Base-by-base conservation (phyloP, 37 sponge, comb jelly and placozoan genomes). In the Chondrosia reniformis region DNA sequence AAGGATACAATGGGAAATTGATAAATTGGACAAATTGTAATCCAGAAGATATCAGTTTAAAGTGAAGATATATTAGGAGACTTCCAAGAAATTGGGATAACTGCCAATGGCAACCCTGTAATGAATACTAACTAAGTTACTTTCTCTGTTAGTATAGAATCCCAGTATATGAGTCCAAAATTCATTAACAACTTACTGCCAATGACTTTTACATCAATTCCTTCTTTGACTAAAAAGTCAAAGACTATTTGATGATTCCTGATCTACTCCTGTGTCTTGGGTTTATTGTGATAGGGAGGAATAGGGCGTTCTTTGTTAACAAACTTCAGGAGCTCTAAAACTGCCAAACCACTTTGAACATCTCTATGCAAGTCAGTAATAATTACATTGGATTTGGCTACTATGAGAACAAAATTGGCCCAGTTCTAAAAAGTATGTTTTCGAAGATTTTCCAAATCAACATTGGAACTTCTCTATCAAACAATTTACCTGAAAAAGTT, bases 401-500 rank as follows among this genome's bases (percentile, higher is more conserved):
- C 83, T 5, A 82, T 79, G 56, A 98, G 78, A 37, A 79, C 57
- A 76, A 79, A 85, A 87, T 98, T 98, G 33, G 88, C 80, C 94
- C 96, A 98, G 64, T 90, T 90, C 64, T 89, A 90, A 75, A 98
- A 93, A 44, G 93, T 93, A 19, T 55, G 79, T 61, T 95, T 80
- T 67, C 95, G 96, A 4, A 92, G 76, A 0, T 84, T 39, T 54
- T 88, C 83, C 94, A 96, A 92, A 28, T 80, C 94, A 33, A 83
- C 81, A n/a, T n/a, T n/a, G n/a, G n/a, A n/a, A n/a, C n/a, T n/a
- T n/a, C n/a, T n/a, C n/a, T n/a, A n/a, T n/a, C n/a, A n/a, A n/a
- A n/a, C n/a, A n/a, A n/a, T n/a, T n/a, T n/a, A n/a, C n/a, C n/a
- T n/a, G n/a, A n/a, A n/a, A n/a, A n/a, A n/a, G n/a, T n/a, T n/a